A percentile compares a stretch with the other conserved stretches of the same genome.
These are phyloP conservation scores for Pycnonotus jocosus DNA, from an alignment of 2,113 vertebrate genomes.

Conservation along the genomic window DNA sequence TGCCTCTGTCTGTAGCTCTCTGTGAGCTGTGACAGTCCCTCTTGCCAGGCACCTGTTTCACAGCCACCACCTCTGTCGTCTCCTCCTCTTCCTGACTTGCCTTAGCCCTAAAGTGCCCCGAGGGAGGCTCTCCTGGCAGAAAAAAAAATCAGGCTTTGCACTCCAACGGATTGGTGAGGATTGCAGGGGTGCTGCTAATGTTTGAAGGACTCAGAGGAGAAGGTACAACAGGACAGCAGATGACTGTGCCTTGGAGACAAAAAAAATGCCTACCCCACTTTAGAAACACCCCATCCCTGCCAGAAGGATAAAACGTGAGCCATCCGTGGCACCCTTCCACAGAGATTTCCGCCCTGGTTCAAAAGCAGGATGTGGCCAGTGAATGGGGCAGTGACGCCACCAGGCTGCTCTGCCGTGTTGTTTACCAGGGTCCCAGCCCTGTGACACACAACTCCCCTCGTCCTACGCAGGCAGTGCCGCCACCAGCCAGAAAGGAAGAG, in stretches of 20 bases:
- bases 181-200: fast-evolving
- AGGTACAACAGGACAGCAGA: neutral
- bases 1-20: neutral
- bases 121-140: neutral
- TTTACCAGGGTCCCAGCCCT: neutral
- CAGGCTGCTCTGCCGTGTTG: neutral
- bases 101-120: neutral
- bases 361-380: constrained; percentile 12
- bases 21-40: neutral
- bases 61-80: neutral
- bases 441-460: neutral
- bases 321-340: fast-evolving
- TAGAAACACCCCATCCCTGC: neutral
- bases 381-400: neutral
- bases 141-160: neutral
- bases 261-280: fast-evolving
- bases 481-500: neutral
- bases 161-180: neutral
- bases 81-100: neutral
- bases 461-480: neutral
- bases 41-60: constrained; percentile 7
- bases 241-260: fast-evolving
- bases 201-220: neutral
- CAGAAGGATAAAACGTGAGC: neutral
- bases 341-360: neutral